Base-by-base conservation (phyloP, 2,113 vertebrate species). In the Corvus moneduloides region DNA sequence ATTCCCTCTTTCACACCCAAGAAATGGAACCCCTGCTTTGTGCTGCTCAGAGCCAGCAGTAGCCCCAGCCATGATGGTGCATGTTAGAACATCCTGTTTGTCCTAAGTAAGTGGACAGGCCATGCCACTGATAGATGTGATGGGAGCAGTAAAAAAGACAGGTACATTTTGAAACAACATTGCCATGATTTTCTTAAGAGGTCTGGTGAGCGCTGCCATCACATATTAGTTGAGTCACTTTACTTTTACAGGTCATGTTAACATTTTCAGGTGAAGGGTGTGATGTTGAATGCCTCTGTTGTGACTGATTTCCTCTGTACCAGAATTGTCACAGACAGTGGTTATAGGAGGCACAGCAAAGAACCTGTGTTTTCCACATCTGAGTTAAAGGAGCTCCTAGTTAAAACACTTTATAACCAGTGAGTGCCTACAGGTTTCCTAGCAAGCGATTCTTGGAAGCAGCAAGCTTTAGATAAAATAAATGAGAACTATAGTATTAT, bases 401-500 rank as follows among this genome's bases (percentile, higher is more conserved):
- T 43, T 80, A 51, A 62, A 79, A 89, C 23, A 44, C 17, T 49
- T 58, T 88, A 28, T 37, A 69, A 77, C 27, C 26, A n/a, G 14
- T 48, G 48, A 75, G 24, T 81, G 44, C 78, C 74, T 74, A 26
- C 55, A 86, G 13, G 16, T 44, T 58, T 84, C 48, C 37, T 64
- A 67, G 52, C 28, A 35, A 72, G 61, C 28, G 13, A 54, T 51
- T 66, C 33, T 55, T 52, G 71, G 73, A 87, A 90, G 7, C 1
- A 0, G 17, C 1, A 6, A 85, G 37, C 51, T 83, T 73, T 58
- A 91, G 27, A 73, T 61, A 85, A 84, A 93, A 85, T 59, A 90
- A 93, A 54, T 44, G 52, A 81, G 73, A 92, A 51, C 17, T 62
- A 76, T 51, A 59, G 48, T 73, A 61, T 94, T 93, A 88, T 85